Conservation (phyloP, 1,140 invertebrate genomes). For the Ladona fulva region DNA sequence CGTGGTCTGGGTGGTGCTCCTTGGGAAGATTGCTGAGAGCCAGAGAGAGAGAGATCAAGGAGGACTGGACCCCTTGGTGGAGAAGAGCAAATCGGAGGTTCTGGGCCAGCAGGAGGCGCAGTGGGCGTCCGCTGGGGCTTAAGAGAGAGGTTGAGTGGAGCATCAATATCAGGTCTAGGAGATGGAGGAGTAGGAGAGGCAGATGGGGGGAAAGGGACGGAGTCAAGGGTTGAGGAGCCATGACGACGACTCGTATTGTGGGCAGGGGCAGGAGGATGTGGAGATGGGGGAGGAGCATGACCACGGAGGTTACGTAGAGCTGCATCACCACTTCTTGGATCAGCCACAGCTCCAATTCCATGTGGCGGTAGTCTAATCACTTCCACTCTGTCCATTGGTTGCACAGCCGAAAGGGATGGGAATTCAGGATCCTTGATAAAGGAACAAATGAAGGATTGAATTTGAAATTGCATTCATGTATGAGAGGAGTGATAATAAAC, state of each 20-base stretch:
- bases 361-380: slow-evolving; percentile 61
- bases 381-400: slow-evolving; percentile 45
- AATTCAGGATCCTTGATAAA: not conserved
- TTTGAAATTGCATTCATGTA: no score
- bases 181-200: slow-evolving; percentile 25
- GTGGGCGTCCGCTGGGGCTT: slow-evolving; percentile 47
- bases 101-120: slow-evolving; percentile 33
- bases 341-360: not conserved
- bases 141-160: slow-evolving; percentile 69
- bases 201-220: slow-evolving; percentile 36
- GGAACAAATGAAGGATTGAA: no score
- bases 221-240: slow-evolving; percentile 27
- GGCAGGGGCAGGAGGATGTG: slow-evolving; percentile 36
- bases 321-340: not conserved
- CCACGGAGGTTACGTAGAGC: not conserved
- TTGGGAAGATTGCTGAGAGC: not conserved
- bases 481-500: no score
- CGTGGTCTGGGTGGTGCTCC: slow-evolving; percentile 27
- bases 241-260: not conserved
- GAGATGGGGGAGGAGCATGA: slow-evolving; percentile 28
- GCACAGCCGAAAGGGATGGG: not conserved
- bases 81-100: not conserved
- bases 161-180: slow-evolving; percentile 38
- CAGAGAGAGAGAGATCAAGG: not conserved
- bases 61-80: not conserved